Evolutionary conservation across 2,113 vertebrate genomes (phyloP), one percentile per base, ranked within the genome.

Genomic region (Mormyrus iriodes): DNA sequence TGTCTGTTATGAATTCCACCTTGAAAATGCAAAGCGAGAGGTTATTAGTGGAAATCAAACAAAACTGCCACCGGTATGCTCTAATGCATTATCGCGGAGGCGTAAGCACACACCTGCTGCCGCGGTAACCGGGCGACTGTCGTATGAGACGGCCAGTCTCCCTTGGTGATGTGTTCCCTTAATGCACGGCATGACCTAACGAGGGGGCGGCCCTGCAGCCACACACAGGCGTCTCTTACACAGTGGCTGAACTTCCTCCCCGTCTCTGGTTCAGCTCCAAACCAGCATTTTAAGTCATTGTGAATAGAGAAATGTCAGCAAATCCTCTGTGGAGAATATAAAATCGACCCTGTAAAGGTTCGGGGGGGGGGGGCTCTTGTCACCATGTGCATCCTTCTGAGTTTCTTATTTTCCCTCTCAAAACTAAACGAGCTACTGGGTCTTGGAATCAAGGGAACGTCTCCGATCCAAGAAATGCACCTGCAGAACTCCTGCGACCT

Each of bases 361-460:
- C 42, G n/a, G 24, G 3, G 3, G 35, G 69, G 15, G 5, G 1
- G 69, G 15, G 6, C 4, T 17, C 31, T 17, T 76, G 35, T 35
- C 69, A 76, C 69, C 31, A 39, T 76, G 69, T 15, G 4, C 7
- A 35, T 52, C 4, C 48, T 27, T 53, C 7, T 35, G 44, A 17
- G 13, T 48, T 48, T 39, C 44, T 55, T 17, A 4, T 86, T 53
- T 53, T 53, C 27, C 51, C 13, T 53, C 51, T 55, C n/a, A 9
- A 49, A 48, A 3, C 48, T 48, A 52, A 49, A 27, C 27, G 44
- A 85, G 44, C 12, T 24, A 12, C 85, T 49, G 84, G 48, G 2
- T 31, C 27, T 35, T 35, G 6, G 24, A 90, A 86, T 91, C 91
- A 91, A 89, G 92, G 91, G 90, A 90, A 91, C 90, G 91, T 90